Evolutionary conservation across 2,888 invertebrate genomes (phyloP), one percentile per base, ranked within the genome.

Genomic region (Cephonodes hylas): DNA sequence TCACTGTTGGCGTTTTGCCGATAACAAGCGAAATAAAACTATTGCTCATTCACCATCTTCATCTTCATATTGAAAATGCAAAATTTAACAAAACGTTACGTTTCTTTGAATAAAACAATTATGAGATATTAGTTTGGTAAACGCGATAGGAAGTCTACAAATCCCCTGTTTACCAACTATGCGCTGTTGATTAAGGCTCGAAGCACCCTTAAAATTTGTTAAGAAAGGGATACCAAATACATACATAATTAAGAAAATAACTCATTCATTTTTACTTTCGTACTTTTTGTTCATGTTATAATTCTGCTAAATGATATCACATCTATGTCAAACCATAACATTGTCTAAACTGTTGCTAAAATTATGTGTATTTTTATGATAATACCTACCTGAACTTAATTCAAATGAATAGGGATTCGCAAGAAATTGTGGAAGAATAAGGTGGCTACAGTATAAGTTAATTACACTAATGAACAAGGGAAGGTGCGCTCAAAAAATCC

Each of bases 391-490:
- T 64, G 74, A 75, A 38, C 4, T 38, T 38, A 83, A 88, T 84
- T 83, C 80, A 84, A 85, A 45, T 45, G 84, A 83, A 85, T 66
- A 76, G 75, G 72, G 72, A 73, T 62, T 42, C 82, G 74, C 80
- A 81, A 82, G 74, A 82, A 89, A 89, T 88, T 85, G 84, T 86
- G 80, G 79, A 84, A 84, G 82, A 84, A 83, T 80, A 76, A 70
- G 77, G 75, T 75, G 80, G 72, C 80, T 80, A 79, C 80, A 74
- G 87, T 80, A 88, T 90, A 91, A 91, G 90, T 91, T 90, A 91
- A 91, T 91, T 91, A 89, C 88, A 88, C 90, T 91, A 91, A 91
- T 90, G 91, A 91, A 91, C 89, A 87, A 88, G 88, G 82, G 86
- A 88, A 89, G 89, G 89, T 90, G 83, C 84, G 85, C 89, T 88